These are phyloP conservation scores for Otis tarda DNA, from an alignment of 2,113 vertebrate species.

Conservation along the genomic window DNA sequence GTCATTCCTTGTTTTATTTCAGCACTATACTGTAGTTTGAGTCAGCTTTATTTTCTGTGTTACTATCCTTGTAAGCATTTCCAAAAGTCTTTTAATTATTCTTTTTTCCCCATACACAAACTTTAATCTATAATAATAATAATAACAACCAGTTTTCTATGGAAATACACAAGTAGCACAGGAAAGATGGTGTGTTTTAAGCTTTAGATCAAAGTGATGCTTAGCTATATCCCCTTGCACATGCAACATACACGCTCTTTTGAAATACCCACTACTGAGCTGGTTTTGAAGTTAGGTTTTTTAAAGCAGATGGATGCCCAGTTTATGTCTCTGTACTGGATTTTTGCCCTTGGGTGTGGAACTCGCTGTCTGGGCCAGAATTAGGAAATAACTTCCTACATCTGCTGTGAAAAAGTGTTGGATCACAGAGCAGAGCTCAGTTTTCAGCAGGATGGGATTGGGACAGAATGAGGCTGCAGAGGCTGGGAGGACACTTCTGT, in stretches of 20 bases:
- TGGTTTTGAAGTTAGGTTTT: background rate
- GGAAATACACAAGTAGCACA: background rate
- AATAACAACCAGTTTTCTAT: background rate
- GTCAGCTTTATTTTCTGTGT: background rate
- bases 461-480: background rate
- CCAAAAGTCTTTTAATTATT: background rate
- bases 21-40: background rate
- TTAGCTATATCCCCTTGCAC: background rate
- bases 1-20: background rate
- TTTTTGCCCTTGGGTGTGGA: background rate
- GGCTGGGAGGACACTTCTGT: fast-evolving
- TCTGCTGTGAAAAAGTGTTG: background rate
- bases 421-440: background rate
- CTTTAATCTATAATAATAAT: background rate
- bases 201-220: background rate
- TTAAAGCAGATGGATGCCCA: background rate
- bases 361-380: background rate
- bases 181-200: background rate
- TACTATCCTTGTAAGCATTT: background rate
- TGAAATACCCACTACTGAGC: background rate
- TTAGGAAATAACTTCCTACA: background rate
- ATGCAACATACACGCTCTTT: fast-evolving
- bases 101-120: background rate
- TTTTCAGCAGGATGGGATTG: background rate
- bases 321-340: background rate